These are phyloP conservation scores for Hylomyscus alleni DNA, from an alignment of 2,797 vertebrate genomes.

Conservation along the genomic window DNA sequence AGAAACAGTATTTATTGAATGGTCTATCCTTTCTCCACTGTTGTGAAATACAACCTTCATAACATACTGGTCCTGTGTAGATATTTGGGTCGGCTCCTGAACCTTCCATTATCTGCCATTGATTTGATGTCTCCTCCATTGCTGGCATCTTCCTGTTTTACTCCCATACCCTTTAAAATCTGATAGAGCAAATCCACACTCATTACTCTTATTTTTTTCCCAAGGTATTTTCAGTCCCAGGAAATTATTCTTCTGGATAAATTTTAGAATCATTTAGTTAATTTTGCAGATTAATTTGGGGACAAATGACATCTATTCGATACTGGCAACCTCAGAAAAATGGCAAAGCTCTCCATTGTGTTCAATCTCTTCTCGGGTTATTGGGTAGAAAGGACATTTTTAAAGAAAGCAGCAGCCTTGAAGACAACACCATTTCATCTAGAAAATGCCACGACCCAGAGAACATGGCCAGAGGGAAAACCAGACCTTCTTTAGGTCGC, in stretches of 20 bases:
- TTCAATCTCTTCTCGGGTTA: not conserved
- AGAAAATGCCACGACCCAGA: not conserved
- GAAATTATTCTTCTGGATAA: slow-evolving; percentile 42
- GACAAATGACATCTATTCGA: slow-evolving; percentile 41
- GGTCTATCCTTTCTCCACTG: not conserved
- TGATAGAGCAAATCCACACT: not conserved
- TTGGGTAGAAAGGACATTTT: slow-evolving; percentile 5
- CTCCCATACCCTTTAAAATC: slow-evolving; percentile 14
- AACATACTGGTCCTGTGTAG: not conserved
- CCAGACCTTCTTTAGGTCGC: fast-evolving
- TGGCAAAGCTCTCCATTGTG: not conserved
- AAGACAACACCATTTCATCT: not conserved
- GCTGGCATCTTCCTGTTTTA: not conserved
- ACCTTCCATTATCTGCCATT: slow-evolving; percentile 19
- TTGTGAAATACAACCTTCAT: slow-evolving; percentile 12
- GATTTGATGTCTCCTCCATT: slow-evolving; percentile 52
- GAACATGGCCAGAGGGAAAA: not conserved
- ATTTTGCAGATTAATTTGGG: slow-evolving; percentile 62
- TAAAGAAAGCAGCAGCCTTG: not conserved
- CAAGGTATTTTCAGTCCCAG: slow-evolving; percentile 14
- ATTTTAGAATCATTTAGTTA: slow-evolving; percentile 41
- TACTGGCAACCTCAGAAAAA: slow-evolving; percentile 14
- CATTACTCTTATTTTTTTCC: slow-evolving; percentile 28
- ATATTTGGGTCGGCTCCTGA: not conserved
- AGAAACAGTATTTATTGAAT: not conserved